A percentile compares a stretch with the other conserved stretches of the same genome.
These are phyloP conservation scores for Ptycholaimellus sp. DNA, from an alignment of 2,888 invertebrate species.

Conservation along the genomic window DNA sequence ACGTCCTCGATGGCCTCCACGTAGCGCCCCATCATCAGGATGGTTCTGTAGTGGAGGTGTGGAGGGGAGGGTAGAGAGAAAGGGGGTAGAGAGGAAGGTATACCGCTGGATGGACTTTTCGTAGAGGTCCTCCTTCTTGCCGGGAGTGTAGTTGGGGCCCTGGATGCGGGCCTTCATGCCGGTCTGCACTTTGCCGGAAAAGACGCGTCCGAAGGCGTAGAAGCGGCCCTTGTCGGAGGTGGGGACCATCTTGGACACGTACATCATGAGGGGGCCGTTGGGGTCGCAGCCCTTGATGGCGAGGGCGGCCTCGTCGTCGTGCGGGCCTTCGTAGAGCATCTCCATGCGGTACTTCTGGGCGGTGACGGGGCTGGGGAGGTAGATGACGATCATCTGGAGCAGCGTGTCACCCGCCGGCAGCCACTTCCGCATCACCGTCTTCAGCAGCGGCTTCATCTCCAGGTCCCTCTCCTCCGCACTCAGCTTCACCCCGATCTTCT, in stretches of 20 bases:
- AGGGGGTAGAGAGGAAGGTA: background rate
- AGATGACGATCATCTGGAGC: constrained; percentile 99
- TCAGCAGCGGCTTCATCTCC: constrained; percentile 79
- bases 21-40: constrained; percentile 99
- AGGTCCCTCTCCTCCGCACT: constrained; percentile 84
- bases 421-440: constrained; percentile 95
- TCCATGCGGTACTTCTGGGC: constrained; percentile 99
- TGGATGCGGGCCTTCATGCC: constrained; percentile 62
- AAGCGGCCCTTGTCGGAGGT: constrained; percentile 98
- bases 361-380: constrained; percentile 90
- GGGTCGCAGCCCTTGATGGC: constrained; percentile 63
- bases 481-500: constrained; percentile 68
- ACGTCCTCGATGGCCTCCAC: constrained; percentile 98
- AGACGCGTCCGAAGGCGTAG: constrained; percentile 98
- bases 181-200: constrained; percentile 59
- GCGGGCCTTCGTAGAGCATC: constrained; percentile 94
- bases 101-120: constrained; percentile 86
- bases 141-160: constrained; percentile 91
- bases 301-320: constrained; percentile 74
- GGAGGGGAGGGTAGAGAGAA: constrained; percentile 3
- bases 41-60: constrained; percentile 42
- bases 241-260: constrained; percentile 99
- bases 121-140: constrained; percentile 95
- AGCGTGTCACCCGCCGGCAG: constrained; percentile 95
- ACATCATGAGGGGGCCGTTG: constrained; percentile 97